Evolutionary conservation across 2,797 vertebrate genomes (phyloP).

Genomic region (Pygocentrus nattereri): DNA sequence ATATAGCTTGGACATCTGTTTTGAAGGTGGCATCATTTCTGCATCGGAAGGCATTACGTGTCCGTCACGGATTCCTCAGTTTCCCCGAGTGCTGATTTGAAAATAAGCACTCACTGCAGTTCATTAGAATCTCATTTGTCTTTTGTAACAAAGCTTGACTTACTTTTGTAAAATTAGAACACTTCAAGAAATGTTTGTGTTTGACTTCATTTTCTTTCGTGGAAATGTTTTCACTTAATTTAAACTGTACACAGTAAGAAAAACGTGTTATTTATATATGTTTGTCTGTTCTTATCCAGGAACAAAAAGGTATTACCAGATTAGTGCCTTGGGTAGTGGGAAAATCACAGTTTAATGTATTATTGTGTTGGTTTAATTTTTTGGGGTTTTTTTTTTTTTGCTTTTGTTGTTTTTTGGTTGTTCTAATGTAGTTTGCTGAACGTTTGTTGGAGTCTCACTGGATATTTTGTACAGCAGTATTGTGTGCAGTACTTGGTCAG

Average conservation of each 20-base stretch:
- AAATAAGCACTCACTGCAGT: neutral
- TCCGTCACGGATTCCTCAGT: neutral
- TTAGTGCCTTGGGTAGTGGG: constrained; percentile 44
- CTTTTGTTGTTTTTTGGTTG: constrained; percentile 56
- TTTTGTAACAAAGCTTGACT: neutral
- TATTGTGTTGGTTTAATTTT: constrained; percentile 19
- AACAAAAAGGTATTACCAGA: constrained; percentile 17
- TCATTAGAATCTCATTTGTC: neutral
- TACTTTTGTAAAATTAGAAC: neutral
- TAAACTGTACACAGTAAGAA: constrained; percentile 18
- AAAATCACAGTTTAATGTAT: constrained; percentile 24
- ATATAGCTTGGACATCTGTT: neutral
- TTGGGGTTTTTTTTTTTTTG: constrained; percentile 52
- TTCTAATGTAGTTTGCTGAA: constrained; percentile 72
- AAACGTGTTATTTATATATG: constrained; percentile 16
- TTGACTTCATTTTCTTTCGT: neutral
- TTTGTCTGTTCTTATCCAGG: neutral
- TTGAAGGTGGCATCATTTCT: neutral
- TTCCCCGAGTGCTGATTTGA: neutral
- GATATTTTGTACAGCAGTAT: constrained; percentile 65
- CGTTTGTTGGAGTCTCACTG: constrained; percentile 70
- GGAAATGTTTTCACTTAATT: constrained; percentile 28
- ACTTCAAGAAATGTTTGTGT: neutral
- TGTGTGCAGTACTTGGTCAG: constrained; percentile 57
- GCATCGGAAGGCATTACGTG: neutral